Percentiles rank a stretch among this genome's conserved stretches.
Evolutionary conservation across 2,113 vertebrate genomes (phyloP).

Genomic region (Carlito syrichta): DNA sequence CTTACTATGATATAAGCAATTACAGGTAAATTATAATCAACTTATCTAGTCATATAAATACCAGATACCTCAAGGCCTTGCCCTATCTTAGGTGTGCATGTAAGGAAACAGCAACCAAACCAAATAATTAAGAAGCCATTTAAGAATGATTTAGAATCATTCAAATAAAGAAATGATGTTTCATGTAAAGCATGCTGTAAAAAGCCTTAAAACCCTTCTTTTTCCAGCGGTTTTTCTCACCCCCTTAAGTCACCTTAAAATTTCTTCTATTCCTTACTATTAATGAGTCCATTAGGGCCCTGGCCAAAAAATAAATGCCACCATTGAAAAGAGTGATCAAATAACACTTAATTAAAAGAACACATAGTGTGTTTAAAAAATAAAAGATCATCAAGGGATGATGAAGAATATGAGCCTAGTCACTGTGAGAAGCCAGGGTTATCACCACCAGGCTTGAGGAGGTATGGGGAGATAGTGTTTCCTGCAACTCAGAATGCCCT

Average conservation of each 20-base stretch:
- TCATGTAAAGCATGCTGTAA: background rate
- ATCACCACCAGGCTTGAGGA: background rate
- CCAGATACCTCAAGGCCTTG: background rate
- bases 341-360: background rate
- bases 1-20: background rate
- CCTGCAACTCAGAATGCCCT: background rate
- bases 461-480: background rate
- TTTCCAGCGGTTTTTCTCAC: background rate
- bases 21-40: background rate
- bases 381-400: background rate
- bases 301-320: background rate
- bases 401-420: background rate
- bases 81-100: background rate
- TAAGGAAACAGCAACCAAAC: background rate
- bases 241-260: background rate
- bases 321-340: background rate
- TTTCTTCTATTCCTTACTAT: background rate
- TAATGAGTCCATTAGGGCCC: background rate
- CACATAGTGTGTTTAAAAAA: background rate
- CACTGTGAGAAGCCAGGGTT: background rate
- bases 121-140: constrained; percentile 21
- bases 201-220: background rate
- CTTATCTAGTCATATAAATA: background rate
- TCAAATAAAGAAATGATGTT: constrained; percentile 22
- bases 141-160: background rate